Conservation (phyloP, 1,140 invertebrate species). For the Apis florea region DNA sequence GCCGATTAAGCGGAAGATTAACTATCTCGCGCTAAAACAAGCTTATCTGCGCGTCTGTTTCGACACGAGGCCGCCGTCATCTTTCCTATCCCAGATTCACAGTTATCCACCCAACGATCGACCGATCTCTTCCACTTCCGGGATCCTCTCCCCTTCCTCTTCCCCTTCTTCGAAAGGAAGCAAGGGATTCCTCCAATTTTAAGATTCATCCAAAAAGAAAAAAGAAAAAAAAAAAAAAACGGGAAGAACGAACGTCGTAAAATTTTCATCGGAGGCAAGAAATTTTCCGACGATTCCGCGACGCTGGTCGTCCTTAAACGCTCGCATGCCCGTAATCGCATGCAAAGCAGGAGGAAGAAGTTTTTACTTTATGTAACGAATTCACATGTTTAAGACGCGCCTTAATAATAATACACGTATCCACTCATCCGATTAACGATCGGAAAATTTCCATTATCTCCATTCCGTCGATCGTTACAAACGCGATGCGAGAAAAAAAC, state of each 20-base stretch:
- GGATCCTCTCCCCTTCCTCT: conserved; percentile 13
- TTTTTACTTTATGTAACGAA: conserved; percentile 59
- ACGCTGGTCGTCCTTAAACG: neutral
- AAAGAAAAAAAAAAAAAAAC: no score
- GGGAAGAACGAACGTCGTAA: no score
- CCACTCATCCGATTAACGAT: conserved; percentile 45
- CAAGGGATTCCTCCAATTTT: no score
- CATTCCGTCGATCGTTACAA: conserved; percentile 48
- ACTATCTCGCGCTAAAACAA: conserved; percentile 51
- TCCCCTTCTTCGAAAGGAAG: neutral
- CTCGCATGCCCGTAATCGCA: conserved; percentile 1
- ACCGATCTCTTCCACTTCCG: conserved; percentile 25
- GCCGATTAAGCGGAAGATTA: conserved; percentile 49
- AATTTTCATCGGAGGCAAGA: no score
- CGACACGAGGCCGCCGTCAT: conserved; percentile 39
- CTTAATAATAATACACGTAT: conserved; percentile 33
- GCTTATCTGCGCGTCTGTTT: conserved; percentile 46
- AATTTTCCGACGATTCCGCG: neutral
- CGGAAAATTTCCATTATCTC: conserved; percentile 54
- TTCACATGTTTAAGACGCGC: conserved; percentile 9
- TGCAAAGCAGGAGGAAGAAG: conserved; percentile 34
- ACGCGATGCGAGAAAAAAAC: conserved; percentile 21
- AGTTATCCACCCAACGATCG: conserved; percentile 17
- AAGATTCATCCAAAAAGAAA: no score
- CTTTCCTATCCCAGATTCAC: conserved; percentile 15